Percentiles rank a stretch among this genome's conserved stretches.
Evolutionary conservation across 2,797 vertebrate genomes (phyloP).

Genomic region (Sus cebifrons): DNA sequence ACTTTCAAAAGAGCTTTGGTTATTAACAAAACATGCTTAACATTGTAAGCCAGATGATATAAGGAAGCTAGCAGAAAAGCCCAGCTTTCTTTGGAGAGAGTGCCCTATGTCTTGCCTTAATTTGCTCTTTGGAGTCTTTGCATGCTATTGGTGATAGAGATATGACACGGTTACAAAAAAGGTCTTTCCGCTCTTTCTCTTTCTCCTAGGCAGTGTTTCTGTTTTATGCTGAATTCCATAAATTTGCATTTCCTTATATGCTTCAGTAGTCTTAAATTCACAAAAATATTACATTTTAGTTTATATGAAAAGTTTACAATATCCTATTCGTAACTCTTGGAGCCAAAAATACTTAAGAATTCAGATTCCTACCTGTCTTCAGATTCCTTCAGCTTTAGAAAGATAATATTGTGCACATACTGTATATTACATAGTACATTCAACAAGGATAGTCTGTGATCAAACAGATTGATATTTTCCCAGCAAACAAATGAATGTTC

Average conservation of each 20-base stretch:
- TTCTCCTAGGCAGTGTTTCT: background rate
- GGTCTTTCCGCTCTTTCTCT: slow-evolving; percentile 2
- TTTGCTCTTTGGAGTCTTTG: slow-evolving; percentile 65
- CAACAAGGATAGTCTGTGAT: background rate
- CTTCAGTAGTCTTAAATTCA: slow-evolving; percentile 28
- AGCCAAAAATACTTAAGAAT: slow-evolving; percentile 24
- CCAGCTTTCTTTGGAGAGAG: slow-evolving; percentile 38
- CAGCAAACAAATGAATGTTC: background rate
- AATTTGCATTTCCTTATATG: slow-evolving; percentile 58
- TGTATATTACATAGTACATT: background rate
- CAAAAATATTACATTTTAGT: slow-evolving; percentile 2
- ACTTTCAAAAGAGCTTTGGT: slow-evolving; percentile 66
- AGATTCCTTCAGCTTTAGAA: background rate
- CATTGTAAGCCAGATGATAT: slow-evolving; percentile 71
- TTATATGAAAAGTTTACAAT: background rate
- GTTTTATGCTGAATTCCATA: slow-evolving; percentile 40
- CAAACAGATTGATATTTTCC: background rate
- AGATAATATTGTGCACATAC: background rate
- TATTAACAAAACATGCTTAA: slow-evolving; percentile 71
- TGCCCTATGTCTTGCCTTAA: slow-evolving; percentile 54
- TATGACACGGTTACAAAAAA: slow-evolving; percentile 59
- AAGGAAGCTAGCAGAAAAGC: slow-evolving; percentile 47
- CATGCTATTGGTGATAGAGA: background rate
- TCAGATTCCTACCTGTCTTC: background rate
- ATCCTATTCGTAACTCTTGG: background rate